Evolutionary conservation across 2,797 vertebrate species (phyloP), one percentile per base, ranked within the genome.

Genomic region (Streptopelia turtur): DNA sequence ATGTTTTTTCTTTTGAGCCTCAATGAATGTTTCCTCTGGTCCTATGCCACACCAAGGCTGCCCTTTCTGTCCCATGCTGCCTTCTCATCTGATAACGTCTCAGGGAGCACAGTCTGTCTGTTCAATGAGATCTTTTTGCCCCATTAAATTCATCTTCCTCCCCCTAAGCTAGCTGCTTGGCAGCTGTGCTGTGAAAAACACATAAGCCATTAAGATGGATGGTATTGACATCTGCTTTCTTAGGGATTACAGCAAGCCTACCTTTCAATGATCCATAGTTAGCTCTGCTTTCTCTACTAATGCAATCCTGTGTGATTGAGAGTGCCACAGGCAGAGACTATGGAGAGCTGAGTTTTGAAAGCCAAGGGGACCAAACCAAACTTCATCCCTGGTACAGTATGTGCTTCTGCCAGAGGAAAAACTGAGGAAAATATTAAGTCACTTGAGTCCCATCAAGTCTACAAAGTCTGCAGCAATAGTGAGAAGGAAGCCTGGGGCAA

Each of bases 181-280:
- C 57, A 93, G 11, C 79, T 95, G 84, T 69, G 79, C 72, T 70
- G 65, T 0, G 6, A 83, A 77, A 72, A 91, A n/a, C 66, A 69
- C 57, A 61, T 1, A 30, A 72, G 63, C 72, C 79, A 81, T 90
- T 90, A 79, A 45, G 93, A 82, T 17, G 83, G 93, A 93, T 82
- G 47, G 55, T 91, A 95, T 94, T 90, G 94, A 94, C 74, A 60
- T 70, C 76, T 79, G 30, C 63, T 79, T 88, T 69, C 94, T 88
- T 37, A 52, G 94, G 91, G 89, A 70, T 45, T 91, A 41, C 69
- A 86, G 47, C 87, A 79, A 72, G 30, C 11, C 25, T 30, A 3
- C 65, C n/a, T 86, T 86, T 66, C 83, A 64, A 0, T 52, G 76
- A 79, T 95, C 69, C 80, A 39, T 33, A 28, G 78, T 61, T 66